Evolutionary conservation across 2,888 invertebrate genomes (phyloP).

Genomic region (Pharmacophagus antenor): DNA sequence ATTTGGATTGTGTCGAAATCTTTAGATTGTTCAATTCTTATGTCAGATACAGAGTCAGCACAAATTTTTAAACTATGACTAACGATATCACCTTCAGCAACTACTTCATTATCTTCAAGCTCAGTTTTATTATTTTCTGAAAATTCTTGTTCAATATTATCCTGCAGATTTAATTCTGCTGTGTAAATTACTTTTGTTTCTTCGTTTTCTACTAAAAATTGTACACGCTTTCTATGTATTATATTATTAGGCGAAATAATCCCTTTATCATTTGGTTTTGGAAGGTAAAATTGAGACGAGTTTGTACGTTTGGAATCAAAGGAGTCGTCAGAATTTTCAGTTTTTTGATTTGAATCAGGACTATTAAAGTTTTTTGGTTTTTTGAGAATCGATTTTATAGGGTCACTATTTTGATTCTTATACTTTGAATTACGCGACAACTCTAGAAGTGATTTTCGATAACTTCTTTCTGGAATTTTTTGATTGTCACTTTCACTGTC

Average conservation of each 20-base stretch:
- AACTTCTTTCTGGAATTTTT: constrained; percentile 57
- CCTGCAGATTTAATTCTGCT: constrained; percentile 71
- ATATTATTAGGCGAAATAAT: constrained; percentile 52
- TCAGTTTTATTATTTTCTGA: constrained; percentile 42
- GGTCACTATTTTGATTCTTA: constrained; percentile 61
- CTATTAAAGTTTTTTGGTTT: constrained; percentile 74
- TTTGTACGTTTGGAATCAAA: constrained; percentile 59
- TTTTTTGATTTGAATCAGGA: constrained; percentile 49
- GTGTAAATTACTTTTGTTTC: constrained; percentile 74
- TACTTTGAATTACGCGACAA: constrained; percentile 52
- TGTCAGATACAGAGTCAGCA: constrained; percentile 7
- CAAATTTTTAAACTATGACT: constrained; percentile 55
- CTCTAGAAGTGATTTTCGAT: constrained; percentile 52
- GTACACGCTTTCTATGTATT: constrained; percentile 84
- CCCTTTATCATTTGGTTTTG: constrained; percentile 74
- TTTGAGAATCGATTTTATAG: constrained; percentile 82
- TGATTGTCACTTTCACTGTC: constrained; percentile 77
- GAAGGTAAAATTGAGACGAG: constrained; percentile 83
- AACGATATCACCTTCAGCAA: constrained; percentile 61
- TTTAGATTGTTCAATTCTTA: constrained; percentile 28
- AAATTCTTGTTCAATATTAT: constrained; percentile 48
- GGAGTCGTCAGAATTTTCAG: constrained; percentile 53
- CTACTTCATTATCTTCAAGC: constrained; percentile 47
- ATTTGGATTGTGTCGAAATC: constrained; percentile 42
- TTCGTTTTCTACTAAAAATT: constrained; percentile 86